A percentile compares a stretch with the other conserved stretches of the same genome.
phyloP scores from a whole-genome alignment of 2,113 vertebrate species.

The Arvicanthis niloticus region DNA sequence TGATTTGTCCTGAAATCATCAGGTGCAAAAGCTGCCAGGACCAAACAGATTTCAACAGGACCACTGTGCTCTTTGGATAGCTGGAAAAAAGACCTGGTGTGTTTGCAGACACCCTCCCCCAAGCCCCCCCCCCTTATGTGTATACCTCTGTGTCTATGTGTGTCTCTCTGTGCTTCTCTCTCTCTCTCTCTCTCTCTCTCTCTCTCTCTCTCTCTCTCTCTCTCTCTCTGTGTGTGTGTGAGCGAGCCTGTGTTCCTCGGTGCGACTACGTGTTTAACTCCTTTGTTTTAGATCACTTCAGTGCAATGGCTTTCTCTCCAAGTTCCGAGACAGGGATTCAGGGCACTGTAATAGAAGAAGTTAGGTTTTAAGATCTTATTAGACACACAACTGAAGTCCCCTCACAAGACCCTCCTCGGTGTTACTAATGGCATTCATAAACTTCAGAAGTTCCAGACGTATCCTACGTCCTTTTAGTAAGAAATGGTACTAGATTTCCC shows the following conservation, averaged over 20 bases:
- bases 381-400: neutral
- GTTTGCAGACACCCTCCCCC: neutral
- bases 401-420: neutral
- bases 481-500: neutral
- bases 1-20: slow-evolving; percentile 45
- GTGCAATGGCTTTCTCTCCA: slow-evolving; percentile 28
- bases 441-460: slow-evolving; percentile 14
- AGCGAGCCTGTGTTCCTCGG: neutral
- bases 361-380: slow-evolving; percentile 32
- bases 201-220: neutral
- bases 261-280: neutral
- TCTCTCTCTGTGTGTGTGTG: neutral
- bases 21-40: slow-evolving; percentile 35
- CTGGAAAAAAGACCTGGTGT: neutral
- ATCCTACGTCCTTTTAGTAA: slow-evolving; percentile 25
- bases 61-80: neutral
- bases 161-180: neutral
- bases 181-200: neutral
- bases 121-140: neutral
- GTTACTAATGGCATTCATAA: neutral
- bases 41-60: slow-evolving; percentile 52
- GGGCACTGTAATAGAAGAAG: neutral
- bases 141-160: neutral
- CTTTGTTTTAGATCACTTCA: slow-evolving; percentile 49
- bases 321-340: slow-evolving; percentile 24